Base-by-base conservation (phyloP, 2,113 vertebrate genomes). In the Thamnophis sirtalis region DNA sequence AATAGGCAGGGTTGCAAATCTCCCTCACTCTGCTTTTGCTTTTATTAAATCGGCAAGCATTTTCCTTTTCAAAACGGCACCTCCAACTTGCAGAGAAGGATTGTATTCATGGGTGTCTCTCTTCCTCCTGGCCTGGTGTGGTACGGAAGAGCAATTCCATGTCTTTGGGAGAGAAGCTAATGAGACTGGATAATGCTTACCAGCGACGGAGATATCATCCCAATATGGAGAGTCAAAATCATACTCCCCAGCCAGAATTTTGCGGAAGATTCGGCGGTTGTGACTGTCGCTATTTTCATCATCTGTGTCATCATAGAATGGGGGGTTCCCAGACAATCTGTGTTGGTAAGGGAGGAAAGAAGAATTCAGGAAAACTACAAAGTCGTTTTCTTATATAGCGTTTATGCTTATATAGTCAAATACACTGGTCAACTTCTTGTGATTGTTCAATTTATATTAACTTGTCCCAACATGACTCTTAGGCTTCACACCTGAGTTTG, bases 221-320 rank as follows among this genome's bases (percentile, higher is more conserved):
- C 98, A 98, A 90, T 98, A 98, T 0, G 98, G 98, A n/a, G 98
- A 95, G 86, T 98, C 98, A 93, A 98, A 98, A 96, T 98, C 98
- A 92, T 98, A 98, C 48, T 98, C 98, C n/a, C 98, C 98, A 5
- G 97, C 98, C 92, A 98, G 97, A 89, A 98, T 98, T 53, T 98
- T 98, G 94, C 98, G 98, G 97, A 98, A 98, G 94, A 98, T 98
- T 85, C 98, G 98, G 89, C 98, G 97, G 95, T 98, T 98, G 93
- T 98, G 98, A 86, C 98, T 96, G 95, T 98, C 97, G 0, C 97
- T 97, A 91, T 98, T 98, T 86, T 98, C 98, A 90, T 98, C 98
- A 91, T 98, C 98, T 1, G 97, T 97, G 92, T 98, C 98, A 84
- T 98, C 98, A 84, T 98, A 98, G 95, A 98, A 98, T 0, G 98